Conservation (phyloP, 2,797 vertebrate genomes). For the Brotula barbata region DNA sequence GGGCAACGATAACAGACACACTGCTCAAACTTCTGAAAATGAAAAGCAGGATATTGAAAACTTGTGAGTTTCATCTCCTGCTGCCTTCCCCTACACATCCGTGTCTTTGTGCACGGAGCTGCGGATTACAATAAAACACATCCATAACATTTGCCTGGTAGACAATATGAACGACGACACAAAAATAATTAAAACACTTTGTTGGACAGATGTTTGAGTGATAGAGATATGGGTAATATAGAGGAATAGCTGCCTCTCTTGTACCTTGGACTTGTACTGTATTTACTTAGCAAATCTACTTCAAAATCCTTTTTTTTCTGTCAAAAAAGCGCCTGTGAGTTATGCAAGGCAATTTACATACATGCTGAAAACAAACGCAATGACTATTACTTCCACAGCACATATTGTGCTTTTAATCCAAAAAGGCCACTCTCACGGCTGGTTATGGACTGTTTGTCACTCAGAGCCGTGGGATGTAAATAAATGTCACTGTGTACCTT, state of each 20-base stretch:
- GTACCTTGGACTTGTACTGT: too few species aligned
- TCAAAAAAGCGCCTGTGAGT: conserved; percentile 55
- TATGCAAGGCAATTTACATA: conserved; percentile 68
- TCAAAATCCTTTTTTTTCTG: conserved; percentile 59
- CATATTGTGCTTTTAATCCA: conserved; percentile 53
- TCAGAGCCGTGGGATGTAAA: conserved; percentile 29
- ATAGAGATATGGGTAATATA: neutral
- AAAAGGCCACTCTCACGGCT: conserved; percentile 44
- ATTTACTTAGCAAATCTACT: conserved; percentile 36
- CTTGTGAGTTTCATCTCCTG: conserved; percentile 41
- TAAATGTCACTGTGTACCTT: too few species aligned
- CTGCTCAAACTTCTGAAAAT: conserved; percentile 31
- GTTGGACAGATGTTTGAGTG: neutral
- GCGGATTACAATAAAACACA: conserved; percentile 31
- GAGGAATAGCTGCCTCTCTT: conserved; percentile 19
- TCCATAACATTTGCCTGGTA: conserved; percentile 28
- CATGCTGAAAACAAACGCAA: conserved; percentile 69
- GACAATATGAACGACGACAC: conserved; percentile 36
- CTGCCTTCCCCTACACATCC: conserved; percentile 27
- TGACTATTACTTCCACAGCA: conserved; percentile 59
- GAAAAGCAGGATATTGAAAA: conserved; percentile 51
- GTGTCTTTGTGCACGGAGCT: conserved; percentile 25
- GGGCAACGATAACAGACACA: conserved; percentile 40
- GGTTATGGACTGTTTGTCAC: too few species aligned
- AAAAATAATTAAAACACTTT: conserved; percentile 5